Percentiles rank a stretch among this genome's conserved stretches.
Evolutionary conservation across 1,140 invertebrate species (phyloP).

Genomic region (Calycopis cecrops): DNA sequence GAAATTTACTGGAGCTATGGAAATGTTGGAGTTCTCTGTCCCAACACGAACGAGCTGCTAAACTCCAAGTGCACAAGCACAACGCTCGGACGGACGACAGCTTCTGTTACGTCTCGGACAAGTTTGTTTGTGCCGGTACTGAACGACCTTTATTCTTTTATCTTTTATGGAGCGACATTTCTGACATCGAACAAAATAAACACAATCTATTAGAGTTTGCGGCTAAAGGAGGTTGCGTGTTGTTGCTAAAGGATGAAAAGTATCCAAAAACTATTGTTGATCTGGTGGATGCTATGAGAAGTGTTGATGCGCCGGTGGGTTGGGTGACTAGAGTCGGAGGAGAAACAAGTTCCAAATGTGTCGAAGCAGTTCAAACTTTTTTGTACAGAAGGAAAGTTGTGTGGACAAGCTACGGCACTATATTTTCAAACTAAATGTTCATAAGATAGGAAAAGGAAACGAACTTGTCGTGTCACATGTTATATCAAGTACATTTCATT

Average conservation of each 20-base stretch:
- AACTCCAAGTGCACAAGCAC: neutral
- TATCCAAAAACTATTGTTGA: neutral
- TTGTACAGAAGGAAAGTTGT: constrained; percentile 2
- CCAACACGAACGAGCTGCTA: neutral
- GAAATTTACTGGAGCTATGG: neutral
- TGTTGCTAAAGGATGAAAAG: neutral
- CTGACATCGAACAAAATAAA: too few relatives aligned
- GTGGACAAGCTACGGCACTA: constrained; percentile 17
- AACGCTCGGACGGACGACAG: neutral
- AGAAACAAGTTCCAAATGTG: neutral
- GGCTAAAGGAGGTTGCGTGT: neutral
- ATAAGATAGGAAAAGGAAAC: too few relatives aligned
- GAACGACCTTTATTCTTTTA: neutral
- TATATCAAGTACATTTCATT: too few relatives aligned
- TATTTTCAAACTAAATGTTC: constrained; percentile 18
- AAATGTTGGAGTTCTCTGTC: neutral
- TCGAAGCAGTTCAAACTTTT: neutral
- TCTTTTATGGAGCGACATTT: neutral
- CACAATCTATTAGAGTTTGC: neutral
- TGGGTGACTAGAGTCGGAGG: too few relatives aligned
- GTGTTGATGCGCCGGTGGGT: neutral
- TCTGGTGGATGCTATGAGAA: neutral
- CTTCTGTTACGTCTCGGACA: neutral
- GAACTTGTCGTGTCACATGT: too few relatives aligned
- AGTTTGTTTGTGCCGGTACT: neutral